Evolutionary conservation across 2,797 vertebrate genomes (phyloP), one percentile per base, ranked within the genome.

Genomic region (Vespertilio murinus): DNA sequence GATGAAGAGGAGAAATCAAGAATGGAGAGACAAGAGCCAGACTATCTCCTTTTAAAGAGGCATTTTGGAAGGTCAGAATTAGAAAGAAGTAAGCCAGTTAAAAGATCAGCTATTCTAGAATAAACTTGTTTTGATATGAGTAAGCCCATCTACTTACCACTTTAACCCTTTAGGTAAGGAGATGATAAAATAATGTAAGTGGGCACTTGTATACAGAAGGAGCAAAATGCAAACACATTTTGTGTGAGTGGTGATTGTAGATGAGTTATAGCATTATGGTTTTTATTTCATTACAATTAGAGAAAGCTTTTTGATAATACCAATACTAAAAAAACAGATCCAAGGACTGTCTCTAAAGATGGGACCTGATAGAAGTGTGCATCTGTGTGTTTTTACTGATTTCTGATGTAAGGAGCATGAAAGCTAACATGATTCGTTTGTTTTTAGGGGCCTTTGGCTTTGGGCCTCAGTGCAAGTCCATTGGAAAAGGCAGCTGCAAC

Each of bases 401-500:
- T 90, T 88, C 70, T 52, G 30, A 13, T 90, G 4, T 91, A 96
- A 89, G 49, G 78, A 90, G 92, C 73, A 79, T 77, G 74, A 93
- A 96, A 94, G 90, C 95, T 98, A 97, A 98, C 87, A 38, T 95
- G 47, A 94, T 91, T 96, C 96, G 33, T 98, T 98, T 98, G 64
- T 97, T 98, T 98, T 96, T 97, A 99, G 99, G 98, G 97, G 96
- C 94, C 93, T 95, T 98, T 96, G 95, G 93, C 96, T 97, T 98
- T 96, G 98, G 98, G 90, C 87, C 97, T 88, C 95, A 97, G 94
- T 98, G 97, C 98, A 98, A 98, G 94, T 97, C 98, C 61, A 96
- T 98, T 97, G 98, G 98, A 97, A 98, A 98, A 97, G 97, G 97
- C 96, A 98, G 98, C 88, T 96, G 98, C 97, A 98, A 96, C 96